Conservation (phyloP, 1,140 invertebrate genomes). For the Rhizoglyphus robini region DNA sequence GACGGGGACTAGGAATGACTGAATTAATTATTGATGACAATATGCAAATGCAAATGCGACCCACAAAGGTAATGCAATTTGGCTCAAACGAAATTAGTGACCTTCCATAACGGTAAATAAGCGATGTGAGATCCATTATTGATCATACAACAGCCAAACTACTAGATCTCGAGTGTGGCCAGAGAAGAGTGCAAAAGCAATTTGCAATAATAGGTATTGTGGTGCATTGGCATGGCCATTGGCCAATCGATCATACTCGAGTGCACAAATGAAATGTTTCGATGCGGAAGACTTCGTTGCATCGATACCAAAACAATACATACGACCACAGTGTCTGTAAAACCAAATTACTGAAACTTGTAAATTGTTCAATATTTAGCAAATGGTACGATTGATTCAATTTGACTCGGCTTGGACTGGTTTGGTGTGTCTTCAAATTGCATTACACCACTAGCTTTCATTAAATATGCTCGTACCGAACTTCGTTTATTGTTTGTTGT, state of each 20-base stretch:
- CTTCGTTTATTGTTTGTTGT: no score
- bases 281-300: no score
- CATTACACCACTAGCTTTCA: not conserved
- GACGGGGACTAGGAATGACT: no score
- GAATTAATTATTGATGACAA: not conserved
- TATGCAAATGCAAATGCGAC: conserved; percentile 2
- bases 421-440: not conserved
- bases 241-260: no score
- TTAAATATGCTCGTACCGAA: conserved; percentile 5
- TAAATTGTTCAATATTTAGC: conserved; percentile 1
- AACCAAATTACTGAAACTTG: not conserved
- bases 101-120: conserved; percentile 11
- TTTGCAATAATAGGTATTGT: not conserved
- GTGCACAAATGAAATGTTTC: no score
- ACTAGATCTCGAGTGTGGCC: no score
- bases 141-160: not conserved
- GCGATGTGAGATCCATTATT: not conserved
- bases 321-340: no score
- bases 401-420: not conserved
- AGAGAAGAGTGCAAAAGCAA: no score
- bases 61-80: conserved; percentile 7
- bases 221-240: no score
- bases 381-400: conserved; percentile 7
- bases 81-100: not conserved
- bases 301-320: no score